Evolutionary conservation across 2,797 vertebrate species (phyloP).

Genomic region (Hipposideros larvatus): DNA sequence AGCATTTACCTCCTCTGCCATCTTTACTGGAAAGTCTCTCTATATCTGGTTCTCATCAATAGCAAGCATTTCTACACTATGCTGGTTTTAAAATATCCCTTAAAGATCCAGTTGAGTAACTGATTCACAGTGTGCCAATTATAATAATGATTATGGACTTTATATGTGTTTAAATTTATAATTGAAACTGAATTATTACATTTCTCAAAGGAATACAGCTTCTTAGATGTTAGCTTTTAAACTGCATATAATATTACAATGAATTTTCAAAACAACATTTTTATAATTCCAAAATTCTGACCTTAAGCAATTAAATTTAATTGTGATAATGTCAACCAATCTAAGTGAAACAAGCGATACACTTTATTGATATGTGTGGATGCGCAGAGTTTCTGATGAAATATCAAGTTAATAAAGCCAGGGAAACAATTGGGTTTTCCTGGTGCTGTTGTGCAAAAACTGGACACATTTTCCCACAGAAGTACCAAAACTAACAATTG

Average conservation of each 20-base stretch:
- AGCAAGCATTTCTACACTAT: not conserved
- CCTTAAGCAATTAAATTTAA: not conserved
- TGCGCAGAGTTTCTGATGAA: not conserved
- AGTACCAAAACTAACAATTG: not conserved
- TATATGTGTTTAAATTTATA: not conserved
- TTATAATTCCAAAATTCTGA: not conserved
- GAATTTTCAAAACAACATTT: constrained; percentile 19
- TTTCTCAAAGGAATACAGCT: not conserved
- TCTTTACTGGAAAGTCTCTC: too few relatives aligned
- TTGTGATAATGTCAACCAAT: not conserved
- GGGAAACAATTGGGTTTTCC: not conserved
- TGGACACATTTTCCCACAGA: not conserved
- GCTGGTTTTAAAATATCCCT: not conserved
- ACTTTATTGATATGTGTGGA: not conserved
- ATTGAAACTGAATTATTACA: not conserved
- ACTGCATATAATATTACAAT: not conserved
- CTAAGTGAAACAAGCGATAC: not conserved
- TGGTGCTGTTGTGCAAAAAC: not conserved
- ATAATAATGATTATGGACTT: not conserved
- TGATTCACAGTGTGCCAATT: not conserved
- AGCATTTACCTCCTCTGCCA: too few relatives aligned
- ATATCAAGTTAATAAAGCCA: not conserved
- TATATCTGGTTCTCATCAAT: not conserved
- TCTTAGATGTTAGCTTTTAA: not conserved
- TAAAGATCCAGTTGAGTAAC: not conserved